phyloP scores from a whole-genome alignment of 2,888 invertebrate species.

The Pachymerium ferrugineum region DNA sequence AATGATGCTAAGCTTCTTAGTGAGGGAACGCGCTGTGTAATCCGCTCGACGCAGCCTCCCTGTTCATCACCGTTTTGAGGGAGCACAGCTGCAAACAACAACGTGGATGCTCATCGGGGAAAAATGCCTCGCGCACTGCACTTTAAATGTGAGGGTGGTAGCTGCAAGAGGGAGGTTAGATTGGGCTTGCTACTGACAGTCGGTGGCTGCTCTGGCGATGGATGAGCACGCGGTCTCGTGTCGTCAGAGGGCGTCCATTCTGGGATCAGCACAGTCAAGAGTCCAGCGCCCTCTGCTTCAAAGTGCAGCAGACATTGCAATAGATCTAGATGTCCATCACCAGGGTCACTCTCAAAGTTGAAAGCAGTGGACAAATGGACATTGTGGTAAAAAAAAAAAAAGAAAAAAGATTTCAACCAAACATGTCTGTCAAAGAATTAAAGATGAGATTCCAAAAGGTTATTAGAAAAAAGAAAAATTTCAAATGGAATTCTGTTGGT shows the following conservation, averaged over 20 bases:
- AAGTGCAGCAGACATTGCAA: background rate
- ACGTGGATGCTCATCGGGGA: background rate
- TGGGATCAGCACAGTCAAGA: constrained; percentile 22
- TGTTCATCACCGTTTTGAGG: constrained; percentile 27
- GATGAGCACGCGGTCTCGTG: constrained; percentile 12
- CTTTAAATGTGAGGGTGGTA: constrained; percentile 1
- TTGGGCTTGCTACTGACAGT: constrained; percentile 15
- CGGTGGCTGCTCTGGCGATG: constrained; percentile 20
- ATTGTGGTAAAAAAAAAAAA: too few relatives aligned
- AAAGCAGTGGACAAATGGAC: constrained; percentile 21
- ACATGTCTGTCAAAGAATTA: background rate
- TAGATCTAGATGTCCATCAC: background rate
- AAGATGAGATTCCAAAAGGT: background rate
- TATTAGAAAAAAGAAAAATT: too few relatives aligned
- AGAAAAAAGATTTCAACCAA: too few relatives aligned
- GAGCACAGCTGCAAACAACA: constrained; percentile 17
- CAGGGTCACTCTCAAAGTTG: background rate
- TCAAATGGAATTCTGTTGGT: too few relatives aligned
- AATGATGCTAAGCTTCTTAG: constrained; percentile 19
- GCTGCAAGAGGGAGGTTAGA: background rate
- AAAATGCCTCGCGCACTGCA: constrained; percentile 18
- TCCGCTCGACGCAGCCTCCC: constrained; percentile 24
- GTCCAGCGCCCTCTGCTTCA: constrained; percentile 24
- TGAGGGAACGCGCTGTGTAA: constrained; percentile 20
- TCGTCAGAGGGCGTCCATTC: constrained; percentile 25